phyloP scores from a whole-genome alignment of 2,888 invertebrate species.

The Nomada goodeniana region DNA sequence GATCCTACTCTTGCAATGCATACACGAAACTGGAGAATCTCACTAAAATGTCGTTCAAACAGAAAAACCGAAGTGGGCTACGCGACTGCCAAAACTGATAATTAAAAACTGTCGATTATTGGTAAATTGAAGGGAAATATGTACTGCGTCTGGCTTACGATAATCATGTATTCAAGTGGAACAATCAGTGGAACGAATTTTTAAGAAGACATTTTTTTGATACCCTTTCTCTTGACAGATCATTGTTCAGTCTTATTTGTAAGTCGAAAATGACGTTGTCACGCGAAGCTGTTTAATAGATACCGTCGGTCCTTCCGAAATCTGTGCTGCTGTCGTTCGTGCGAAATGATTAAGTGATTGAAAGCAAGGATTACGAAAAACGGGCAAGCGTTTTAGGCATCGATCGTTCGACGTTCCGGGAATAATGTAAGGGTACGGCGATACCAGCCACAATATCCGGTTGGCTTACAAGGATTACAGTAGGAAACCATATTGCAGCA shows the following conservation, averaged over 20 bases:
- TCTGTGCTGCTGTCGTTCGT: not conserved
- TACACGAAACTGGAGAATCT: not conserved
- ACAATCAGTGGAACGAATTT: too few relatives aligned
- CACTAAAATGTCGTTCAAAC: not conserved
- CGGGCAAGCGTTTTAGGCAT: conserved; percentile 39
- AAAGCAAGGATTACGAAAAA: conserved; percentile 47
- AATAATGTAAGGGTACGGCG: conserved; percentile 25
- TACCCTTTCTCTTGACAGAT: too few relatives aligned
- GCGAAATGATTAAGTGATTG: conserved; percentile 44
- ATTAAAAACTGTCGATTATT: too few relatives aligned
- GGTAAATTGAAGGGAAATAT: too few relatives aligned
- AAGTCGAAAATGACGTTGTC: too few relatives aligned
- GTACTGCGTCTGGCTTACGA: too few relatives aligned
- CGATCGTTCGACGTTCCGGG: conserved; percentile 48
- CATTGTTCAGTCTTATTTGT: too few relatives aligned
- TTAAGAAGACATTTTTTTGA: too few relatives aligned
- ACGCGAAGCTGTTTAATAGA: too few relatives aligned
- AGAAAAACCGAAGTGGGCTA: not conserved
- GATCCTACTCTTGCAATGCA: conserved; percentile 18
- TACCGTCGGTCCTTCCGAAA: conserved; percentile 7
- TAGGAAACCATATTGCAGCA: conserved; percentile 44
- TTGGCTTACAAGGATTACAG: conserved; percentile 49
- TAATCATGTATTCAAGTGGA: too few relatives aligned
- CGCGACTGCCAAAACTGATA: too few relatives aligned
- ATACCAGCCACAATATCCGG: conserved; percentile 33